Evolutionary conservation across 2,888 invertebrate species (phyloP).

Genomic region (Folsomia manolachei): DNA sequence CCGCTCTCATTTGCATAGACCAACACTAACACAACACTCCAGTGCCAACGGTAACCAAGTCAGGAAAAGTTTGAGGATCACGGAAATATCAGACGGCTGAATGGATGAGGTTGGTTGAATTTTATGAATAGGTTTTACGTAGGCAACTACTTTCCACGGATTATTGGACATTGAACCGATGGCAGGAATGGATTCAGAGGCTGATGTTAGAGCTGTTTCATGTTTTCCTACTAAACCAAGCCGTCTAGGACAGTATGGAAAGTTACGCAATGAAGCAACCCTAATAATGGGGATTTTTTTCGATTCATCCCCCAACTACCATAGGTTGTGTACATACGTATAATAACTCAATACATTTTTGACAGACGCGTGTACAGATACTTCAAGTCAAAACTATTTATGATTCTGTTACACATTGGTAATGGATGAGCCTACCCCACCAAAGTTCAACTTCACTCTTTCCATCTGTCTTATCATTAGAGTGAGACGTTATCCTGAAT

Average conservation of each 20-base stretch:
- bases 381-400: no score
- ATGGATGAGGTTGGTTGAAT: neutral
- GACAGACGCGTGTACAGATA: no score
- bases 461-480: neutral
- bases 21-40: neutral
- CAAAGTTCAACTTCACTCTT: slow-evolving; percentile 1
- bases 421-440: neutral
- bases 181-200: neutral
- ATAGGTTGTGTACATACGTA: neutral
- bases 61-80: neutral
- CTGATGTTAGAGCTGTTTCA: neutral
- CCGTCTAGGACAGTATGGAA: neutral
- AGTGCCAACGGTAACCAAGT: no score
- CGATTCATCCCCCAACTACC: neutral
- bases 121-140: neutral
- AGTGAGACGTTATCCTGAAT: neutral
- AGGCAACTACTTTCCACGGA: neutral
- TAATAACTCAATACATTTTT: no score
- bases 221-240: no score
- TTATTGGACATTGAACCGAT: neutral
- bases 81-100: neutral
- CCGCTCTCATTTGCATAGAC: slow-evolving; percentile 14
- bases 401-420: neutral
- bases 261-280: neutral
- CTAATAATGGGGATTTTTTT: neutral